A percentile compares a stretch with the other conserved stretches of the same genome.
phyloP scores from a whole-genome alignment of 1,140 invertebrate genomes.

The Polyergus mexicanus region DNA sequence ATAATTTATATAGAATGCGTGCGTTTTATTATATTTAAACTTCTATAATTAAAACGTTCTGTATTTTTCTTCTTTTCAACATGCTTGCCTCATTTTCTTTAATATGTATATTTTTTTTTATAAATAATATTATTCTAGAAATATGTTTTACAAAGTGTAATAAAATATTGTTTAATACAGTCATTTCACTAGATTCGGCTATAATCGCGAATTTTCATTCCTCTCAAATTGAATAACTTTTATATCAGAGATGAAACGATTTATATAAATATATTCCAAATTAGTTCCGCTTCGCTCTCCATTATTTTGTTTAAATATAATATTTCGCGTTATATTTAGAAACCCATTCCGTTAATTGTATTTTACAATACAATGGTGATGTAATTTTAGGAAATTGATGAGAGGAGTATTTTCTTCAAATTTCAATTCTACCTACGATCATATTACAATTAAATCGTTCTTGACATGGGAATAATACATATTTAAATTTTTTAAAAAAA shows the following conservation, averaged over 20 bases:
- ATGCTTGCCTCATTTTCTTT: not conserved
- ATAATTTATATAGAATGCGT: not conserved
- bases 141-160: not conserved
- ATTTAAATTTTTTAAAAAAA: not conserved
- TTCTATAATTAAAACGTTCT: slow-evolving; percentile 3
- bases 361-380: not conserved
- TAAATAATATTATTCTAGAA: not conserved
- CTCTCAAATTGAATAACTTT: slow-evolving; percentile 10
- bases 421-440: not conserved
- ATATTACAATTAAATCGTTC: not conserved
- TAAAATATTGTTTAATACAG: not conserved
- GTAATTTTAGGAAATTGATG: slow-evolving; percentile 23
- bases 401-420: not conserved
- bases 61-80: not conserved
- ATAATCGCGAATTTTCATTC: not conserved
- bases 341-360: slow-evolving; percentile 15
- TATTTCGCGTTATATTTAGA: not conserved
- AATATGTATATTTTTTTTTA: not conserved
- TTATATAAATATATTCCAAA: slow-evolving; percentile 1
- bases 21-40: not conserved
- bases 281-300: not conserved
- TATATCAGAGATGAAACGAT: not conserved
- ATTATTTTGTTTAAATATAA: not conserved
- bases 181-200: not conserved
- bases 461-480: not conserved